Evolutionary conservation across 2,797 vertebrate species (phyloP).

Genomic region (Smutsia temminckii): DNA sequence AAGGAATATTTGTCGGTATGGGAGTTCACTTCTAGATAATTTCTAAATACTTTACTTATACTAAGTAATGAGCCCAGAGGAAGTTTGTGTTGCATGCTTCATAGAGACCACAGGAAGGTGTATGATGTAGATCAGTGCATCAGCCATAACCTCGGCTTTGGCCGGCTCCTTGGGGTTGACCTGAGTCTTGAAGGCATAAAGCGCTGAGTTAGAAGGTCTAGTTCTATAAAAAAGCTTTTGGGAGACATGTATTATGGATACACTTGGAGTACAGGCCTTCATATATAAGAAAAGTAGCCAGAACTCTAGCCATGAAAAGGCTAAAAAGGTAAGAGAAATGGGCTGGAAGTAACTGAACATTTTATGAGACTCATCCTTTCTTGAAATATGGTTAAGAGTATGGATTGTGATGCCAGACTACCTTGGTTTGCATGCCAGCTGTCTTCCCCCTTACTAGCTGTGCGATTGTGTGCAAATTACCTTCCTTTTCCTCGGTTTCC

Average conservation of each 20-base stretch:
- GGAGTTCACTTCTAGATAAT: not conserved
- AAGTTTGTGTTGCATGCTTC: not conserved
- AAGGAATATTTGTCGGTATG: slow-evolving; percentile 56
- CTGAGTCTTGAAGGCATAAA: not conserved
- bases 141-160: not conserved
- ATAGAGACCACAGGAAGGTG: not conserved
- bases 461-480: not conserved
- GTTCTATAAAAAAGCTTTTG: not conserved
- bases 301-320: not conserved
- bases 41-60: not conserved
- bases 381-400: not conserved
- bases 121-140: not conserved
- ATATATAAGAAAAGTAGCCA: not conserved
- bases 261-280: not conserved
- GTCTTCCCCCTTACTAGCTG: not conserved
- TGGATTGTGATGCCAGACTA: not conserved
- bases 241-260: not conserved
- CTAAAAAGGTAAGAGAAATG: not conserved
- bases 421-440: not conserved
- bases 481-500: not conserved
- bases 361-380: not conserved
- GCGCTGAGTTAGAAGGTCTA: not conserved
- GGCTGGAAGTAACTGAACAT: not conserved
- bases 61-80: not conserved
- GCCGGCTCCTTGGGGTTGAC: not conserved